phyloP scores from a whole-genome alignment of 2,113 vertebrate genomes.

The Phylloscopus trochiloides region DNA sequence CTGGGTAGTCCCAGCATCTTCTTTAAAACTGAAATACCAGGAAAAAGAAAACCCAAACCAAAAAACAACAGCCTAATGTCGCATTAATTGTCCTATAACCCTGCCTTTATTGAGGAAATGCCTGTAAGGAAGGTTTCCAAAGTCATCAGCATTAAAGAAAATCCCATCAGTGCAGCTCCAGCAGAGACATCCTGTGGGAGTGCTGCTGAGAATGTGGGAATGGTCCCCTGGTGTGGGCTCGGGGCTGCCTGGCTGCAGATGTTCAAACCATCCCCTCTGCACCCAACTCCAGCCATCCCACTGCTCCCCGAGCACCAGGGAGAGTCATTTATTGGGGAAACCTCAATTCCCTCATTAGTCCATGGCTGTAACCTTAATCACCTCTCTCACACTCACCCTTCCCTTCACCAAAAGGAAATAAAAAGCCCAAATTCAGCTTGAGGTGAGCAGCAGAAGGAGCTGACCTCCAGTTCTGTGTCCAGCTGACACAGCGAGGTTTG shows the following conservation, averaged over 20 bases:
- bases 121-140: constrained; percentile 44
- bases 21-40: neutral
- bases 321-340: neutral
- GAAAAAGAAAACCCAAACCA: neutral
- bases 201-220: constrained; percentile 8
- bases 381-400: accelerated
- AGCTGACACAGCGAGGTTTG: neutral
- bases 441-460: neutral
- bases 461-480: neutral
- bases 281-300: neutral
- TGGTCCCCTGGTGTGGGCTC: neutral
- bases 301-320: accelerated
- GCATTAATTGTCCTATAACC: constrained; percentile 43
- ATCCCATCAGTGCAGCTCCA: constrained; percentile 33
- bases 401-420: neutral
- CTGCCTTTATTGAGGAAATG: constrained; percentile 49
- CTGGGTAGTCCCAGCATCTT: neutral
- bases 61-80: neutral
- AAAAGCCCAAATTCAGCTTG: neutral
- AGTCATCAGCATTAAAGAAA: constrained; percentile 59
- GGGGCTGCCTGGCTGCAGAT: constrained; percentile 26
- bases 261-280: neutral
- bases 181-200: constrained; percentile 5
- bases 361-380: neutral
- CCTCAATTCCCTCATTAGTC: neutral